phyloP scores from a whole-genome alignment of 2,113 vertebrate genomes.

The Chiloscyllium plagiosum region DNA sequence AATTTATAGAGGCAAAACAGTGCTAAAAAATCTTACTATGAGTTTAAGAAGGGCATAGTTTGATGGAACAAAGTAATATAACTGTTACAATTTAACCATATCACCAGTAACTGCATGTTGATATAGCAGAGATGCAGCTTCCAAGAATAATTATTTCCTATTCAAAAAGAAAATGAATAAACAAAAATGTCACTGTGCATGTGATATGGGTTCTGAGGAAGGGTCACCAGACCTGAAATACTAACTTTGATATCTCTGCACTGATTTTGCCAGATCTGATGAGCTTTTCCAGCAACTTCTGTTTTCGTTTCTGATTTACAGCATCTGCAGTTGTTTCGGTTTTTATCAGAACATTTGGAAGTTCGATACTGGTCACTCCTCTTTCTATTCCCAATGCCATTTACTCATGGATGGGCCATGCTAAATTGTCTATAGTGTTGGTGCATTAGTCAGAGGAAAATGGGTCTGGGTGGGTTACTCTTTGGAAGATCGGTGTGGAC shows the following conservation, averaged over 20 bases:
- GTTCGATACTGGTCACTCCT: background rate
- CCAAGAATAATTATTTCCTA: background rate
- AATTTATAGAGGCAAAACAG: background rate
- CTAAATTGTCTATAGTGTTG: too few species aligned
- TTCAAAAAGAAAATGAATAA: background rate
- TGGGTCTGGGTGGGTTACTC: too few species aligned
- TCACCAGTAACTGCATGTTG: background rate
- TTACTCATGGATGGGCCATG: background rate
- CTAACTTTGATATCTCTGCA: too few species aligned
- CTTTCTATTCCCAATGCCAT: background rate
- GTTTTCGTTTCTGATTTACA: too few species aligned
- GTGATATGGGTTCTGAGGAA: too few species aligned
- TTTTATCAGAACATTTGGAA: too few species aligned
- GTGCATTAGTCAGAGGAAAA: too few species aligned
- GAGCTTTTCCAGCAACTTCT: too few species aligned
- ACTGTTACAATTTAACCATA: background rate
- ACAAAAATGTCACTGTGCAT: background rate
- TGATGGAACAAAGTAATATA: background rate
- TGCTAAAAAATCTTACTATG: background rate
- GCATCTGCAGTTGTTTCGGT: too few species aligned
- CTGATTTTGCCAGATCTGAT: too few species aligned
- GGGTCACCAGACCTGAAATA: too few species aligned
- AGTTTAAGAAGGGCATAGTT: background rate
- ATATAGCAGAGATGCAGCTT: background rate
- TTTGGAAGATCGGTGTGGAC: too few species aligned